Percentiles rank a stretch among this genome's conserved stretches.
Evolutionary conservation across 2,113 vertebrate species (phyloP).

Genomic region (Urocitellus parryii): DNA sequence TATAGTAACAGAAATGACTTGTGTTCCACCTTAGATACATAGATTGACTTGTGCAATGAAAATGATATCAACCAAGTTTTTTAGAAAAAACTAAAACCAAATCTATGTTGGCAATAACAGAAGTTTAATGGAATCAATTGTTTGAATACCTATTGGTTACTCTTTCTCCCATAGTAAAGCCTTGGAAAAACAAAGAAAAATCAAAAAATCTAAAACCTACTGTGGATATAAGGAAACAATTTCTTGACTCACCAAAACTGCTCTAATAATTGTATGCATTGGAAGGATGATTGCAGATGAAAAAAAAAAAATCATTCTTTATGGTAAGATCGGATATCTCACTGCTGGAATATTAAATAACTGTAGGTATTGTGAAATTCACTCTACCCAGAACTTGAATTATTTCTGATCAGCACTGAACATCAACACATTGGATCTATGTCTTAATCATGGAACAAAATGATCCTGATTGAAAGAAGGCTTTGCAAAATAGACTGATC

Average conservation of each 20-base stretch:
- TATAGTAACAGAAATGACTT: background rate
- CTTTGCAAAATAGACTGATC: background rate
- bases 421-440: background rate
- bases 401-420: background rate
- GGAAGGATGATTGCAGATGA: background rate
- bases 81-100: background rate
- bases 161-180: background rate
- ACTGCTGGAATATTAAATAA: background rate
- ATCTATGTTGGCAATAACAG: background rate
- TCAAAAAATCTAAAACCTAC: background rate
- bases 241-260: background rate
- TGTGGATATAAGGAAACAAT: background rate
- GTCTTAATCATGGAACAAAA: background rate
- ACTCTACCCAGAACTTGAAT: background rate
- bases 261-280: background rate
- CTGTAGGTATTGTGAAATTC: background rate
- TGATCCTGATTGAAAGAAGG: background rate
- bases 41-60: background rate
- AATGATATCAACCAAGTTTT: background rate
- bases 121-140: background rate
- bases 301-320: background rate
- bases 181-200: background rate
- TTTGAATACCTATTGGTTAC: background rate
- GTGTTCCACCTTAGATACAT: background rate
- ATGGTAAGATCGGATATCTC: background rate